These are phyloP conservation scores for Leptoteleia sp. DNA, from an alignment of 1,140 invertebrate species.

Conservation along the genomic window DNA sequence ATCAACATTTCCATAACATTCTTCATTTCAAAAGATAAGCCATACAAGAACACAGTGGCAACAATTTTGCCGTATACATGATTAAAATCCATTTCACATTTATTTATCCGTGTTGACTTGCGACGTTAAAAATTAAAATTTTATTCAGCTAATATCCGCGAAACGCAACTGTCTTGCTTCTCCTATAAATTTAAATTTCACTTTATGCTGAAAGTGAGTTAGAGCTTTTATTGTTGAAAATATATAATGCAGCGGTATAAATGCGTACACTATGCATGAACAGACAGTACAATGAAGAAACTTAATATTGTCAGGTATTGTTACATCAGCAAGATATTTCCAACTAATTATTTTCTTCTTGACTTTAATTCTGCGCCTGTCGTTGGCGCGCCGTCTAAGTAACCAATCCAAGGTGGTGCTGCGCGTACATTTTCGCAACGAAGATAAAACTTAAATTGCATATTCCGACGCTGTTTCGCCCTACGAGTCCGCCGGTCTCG, in stretches of 20 bases:
- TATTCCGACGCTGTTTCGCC: constrained; percentile 53
- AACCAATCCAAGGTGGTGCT: constrained; percentile 58
- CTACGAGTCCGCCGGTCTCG: constrained; percentile 46
- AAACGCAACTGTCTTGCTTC: neutral
- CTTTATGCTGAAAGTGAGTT: constrained; percentile 18
- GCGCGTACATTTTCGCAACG: constrained; percentile 56
- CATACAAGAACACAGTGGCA: no score
- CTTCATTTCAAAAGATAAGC: no score
- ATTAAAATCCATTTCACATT: neutral
- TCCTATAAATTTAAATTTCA: constrained; percentile 21
- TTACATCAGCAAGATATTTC: constrained; percentile 54
- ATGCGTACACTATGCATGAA: constrained; percentile 31
- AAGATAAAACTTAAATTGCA: constrained; percentile 66
- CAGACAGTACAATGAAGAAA: constrained; percentile 36
- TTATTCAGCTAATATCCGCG: constrained; percentile 3
- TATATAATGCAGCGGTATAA: constrained; percentile 31
- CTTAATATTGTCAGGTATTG: constrained; percentile 57
- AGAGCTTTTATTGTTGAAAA: constrained; percentile 34
- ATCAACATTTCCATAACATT: no score
- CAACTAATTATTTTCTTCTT: constrained; percentile 63
- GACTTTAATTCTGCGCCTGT: constrained; percentile 61
- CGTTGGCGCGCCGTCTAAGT: constrained; percentile 55
- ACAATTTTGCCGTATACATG: no score
- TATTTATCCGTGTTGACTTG: constrained; percentile 4
- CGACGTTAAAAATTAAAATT: constrained; percentile 25